Percentiles rank a stretch among this genome's conserved stretches.
These are phyloP conservation scores for Sternotherus odoratus DNA, from an alignment of 2,797 vertebrate species.

Conservation along the genomic window DNA sequence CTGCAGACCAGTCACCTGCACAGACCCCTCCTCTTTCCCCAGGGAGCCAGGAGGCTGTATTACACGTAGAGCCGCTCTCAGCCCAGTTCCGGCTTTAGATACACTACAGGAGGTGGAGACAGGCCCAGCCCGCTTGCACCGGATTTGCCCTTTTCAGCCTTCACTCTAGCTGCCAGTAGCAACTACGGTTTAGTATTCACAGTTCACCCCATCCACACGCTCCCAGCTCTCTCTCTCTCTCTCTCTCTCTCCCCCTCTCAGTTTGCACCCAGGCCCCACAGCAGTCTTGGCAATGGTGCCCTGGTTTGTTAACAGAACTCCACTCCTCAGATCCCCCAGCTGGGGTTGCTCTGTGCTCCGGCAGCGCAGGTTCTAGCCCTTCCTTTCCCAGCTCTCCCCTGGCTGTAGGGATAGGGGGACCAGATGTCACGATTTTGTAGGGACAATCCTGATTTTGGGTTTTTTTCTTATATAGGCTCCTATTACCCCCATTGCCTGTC, in stretches of 20 bases:
- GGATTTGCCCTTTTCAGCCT: neutral
- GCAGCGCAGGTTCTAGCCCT: rapidly evolving
- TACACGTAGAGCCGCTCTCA: too few species aligned
- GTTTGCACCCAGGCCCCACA: rapidly evolving
- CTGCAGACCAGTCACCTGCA: neutral
- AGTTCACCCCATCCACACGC: too few species aligned
- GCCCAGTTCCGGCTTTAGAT: neutral
- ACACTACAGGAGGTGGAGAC: neutral
- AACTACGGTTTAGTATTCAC: neutral
- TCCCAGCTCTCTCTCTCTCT: too few species aligned
- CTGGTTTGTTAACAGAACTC: rapidly evolving
- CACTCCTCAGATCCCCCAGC: rapidly evolving
- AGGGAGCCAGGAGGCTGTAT: rapidly evolving
- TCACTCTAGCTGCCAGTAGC: neutral
- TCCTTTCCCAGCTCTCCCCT: conserved; percentile 10
- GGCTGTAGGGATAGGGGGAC: neutral
- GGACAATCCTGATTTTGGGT: too few species aligned
- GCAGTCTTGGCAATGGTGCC: rapidly evolving
- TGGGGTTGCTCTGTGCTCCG: neutral
- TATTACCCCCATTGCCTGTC: too few species aligned
- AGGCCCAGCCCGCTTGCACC: neutral
- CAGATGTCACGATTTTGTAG: too few species aligned
- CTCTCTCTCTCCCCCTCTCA: too few species aligned
- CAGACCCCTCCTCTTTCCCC: rapidly evolving
- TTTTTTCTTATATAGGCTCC: too few species aligned